Evolutionary conservation across 1,140 invertebrate species (phyloP).

Genomic region (Procambarus clarkii): DNA sequence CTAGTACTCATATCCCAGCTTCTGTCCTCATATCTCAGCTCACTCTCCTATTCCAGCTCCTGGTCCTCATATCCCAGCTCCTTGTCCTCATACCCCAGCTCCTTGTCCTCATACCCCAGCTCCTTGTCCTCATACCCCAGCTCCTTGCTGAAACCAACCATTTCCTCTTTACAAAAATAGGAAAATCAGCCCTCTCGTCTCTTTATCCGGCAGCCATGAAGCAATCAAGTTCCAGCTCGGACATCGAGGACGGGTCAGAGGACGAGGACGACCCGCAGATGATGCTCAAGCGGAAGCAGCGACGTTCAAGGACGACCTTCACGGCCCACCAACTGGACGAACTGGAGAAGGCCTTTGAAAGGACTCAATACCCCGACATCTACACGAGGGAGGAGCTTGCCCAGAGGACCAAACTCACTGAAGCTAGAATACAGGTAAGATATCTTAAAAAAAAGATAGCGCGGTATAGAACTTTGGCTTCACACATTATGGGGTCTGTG

Average conservation of each 20-base stretch:
- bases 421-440: slow-evolving; percentile 80
- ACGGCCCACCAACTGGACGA: slow-evolving; percentile 92
- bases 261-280: slow-evolving; percentile 76
- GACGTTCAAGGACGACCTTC: slow-evolving; percentile 89
- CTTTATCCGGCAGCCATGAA: slow-evolving; percentile 56
- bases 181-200: background rate
- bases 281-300: slow-evolving; percentile 87
- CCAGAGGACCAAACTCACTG: slow-evolving; percentile 87
- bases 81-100: too few relatives aligned
- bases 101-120: too few relatives aligned
- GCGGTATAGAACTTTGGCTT: too few relatives aligned
- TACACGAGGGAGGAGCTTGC: slow-evolving; percentile 94
- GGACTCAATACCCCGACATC: slow-evolving; percentile 95
- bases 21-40: too few relatives aligned
- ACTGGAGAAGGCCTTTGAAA: slow-evolving; percentile 90
- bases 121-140: too few relatives aligned
- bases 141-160: too few relatives aligned
- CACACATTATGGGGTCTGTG: too few relatives aligned
- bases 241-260: slow-evolving; percentile 63
- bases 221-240: slow-evolving; percentile 35
- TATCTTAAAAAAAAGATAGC: too few relatives aligned
- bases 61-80: too few relatives aligned
- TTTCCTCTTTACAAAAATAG: too few relatives aligned
- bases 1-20: too few relatives aligned
- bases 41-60: too few relatives aligned